Evolutionary conservation across 1,140 invertebrate genomes (phyloP).

Genomic region (Drosophila biarmipes): DNA sequence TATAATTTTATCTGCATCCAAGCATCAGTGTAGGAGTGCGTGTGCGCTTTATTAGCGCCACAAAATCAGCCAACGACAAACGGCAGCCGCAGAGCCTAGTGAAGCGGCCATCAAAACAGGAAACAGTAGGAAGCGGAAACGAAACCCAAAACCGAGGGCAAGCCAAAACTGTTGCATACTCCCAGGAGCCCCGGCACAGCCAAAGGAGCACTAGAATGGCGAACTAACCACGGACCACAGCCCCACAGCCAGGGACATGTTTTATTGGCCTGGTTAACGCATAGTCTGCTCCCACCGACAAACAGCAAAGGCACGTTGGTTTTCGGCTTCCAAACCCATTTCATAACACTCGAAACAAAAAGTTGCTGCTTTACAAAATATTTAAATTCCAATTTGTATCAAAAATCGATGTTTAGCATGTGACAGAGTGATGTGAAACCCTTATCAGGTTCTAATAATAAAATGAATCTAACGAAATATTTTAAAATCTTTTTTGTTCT

Average conservation of each 20-base stretch:
- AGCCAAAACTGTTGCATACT: constrained; percentile 54
- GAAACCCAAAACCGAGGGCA: constrained; percentile 23
- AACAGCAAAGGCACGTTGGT: constrained; percentile 14
- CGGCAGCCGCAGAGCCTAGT: constrained; percentile 7
- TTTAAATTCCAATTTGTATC: background rate
- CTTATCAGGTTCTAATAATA: background rate
- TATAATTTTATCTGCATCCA: constrained; percentile 74
- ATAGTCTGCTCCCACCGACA: constrained; percentile 17
- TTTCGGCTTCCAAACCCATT: background rate
- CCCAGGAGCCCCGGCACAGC: constrained; percentile 7
- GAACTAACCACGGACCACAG: constrained; percentile 30
- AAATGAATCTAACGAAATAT: too few relatives aligned
- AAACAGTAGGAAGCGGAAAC: constrained; percentile 31
- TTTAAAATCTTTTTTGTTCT: too few relatives aligned
- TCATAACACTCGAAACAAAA: constrained; percentile 12
- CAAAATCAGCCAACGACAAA: constrained; percentile 50
- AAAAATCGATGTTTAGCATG: background rate
- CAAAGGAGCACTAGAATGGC: constrained; percentile 3
- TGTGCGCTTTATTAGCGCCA: constrained; percentile 63
- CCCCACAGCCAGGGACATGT: constrained; percentile 47
- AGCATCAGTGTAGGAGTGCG: constrained; percentile 49
- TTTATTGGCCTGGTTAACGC: constrained; percentile 68
- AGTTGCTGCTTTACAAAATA: too few relatives aligned
- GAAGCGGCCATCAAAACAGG: constrained; percentile 23
- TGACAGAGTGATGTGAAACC: background rate